Base-by-base conservation (phyloP, 2,797 vertebrate species). In the Sebastes hubbsi region DNA sequence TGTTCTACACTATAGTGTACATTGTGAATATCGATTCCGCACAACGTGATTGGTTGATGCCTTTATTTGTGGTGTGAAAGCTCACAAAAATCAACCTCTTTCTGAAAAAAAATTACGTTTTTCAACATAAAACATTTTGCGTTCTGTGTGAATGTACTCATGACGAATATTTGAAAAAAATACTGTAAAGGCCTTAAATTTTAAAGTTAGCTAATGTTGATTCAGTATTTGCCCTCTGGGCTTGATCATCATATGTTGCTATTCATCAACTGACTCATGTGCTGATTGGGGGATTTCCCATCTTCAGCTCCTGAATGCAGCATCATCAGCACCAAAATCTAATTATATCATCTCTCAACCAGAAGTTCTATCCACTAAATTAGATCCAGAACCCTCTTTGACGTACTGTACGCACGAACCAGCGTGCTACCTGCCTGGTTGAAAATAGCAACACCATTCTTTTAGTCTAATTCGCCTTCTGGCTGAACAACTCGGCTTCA, bases 401-500 rank as follows among this genome's bases (percentile, higher is more conserved):
- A 66, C n/a, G 2, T 30, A 14, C 27, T 72, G 13, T 36, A 34
- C 49, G 27, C 78, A 74, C 61, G 58, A 67, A 75, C 52, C 36
- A 56, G 46, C 16, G 12, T 61, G 27, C 34, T 66, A 75, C 29
- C n/a, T 52, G 46, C 46, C 46, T 58, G 46, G 49, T 22, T 63
- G 34, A 81, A 61, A 81, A 72, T 29, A 49, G 62, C 75, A 32
- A 42, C 27, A 22, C 67, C 42, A 10, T 69, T 84, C 58, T 65
- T 76, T 73, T 55, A 59, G 81, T 62, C 68, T 79, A 75, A 68
- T 82, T 81, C 27, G 38, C 64, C 86, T 74, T 72, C 59, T 77
- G 84, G 85, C 65, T 82, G 64, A 90, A 77, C 55, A 86, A n/a
- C 61, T 71, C 55, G 46, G 66, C 74, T 70, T 58, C 86, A 85